Evolutionary conservation across 2,113 vertebrate species (phyloP), one percentile per base, ranked within the genome.

Genomic region (Catharus bicknelli): DNA sequence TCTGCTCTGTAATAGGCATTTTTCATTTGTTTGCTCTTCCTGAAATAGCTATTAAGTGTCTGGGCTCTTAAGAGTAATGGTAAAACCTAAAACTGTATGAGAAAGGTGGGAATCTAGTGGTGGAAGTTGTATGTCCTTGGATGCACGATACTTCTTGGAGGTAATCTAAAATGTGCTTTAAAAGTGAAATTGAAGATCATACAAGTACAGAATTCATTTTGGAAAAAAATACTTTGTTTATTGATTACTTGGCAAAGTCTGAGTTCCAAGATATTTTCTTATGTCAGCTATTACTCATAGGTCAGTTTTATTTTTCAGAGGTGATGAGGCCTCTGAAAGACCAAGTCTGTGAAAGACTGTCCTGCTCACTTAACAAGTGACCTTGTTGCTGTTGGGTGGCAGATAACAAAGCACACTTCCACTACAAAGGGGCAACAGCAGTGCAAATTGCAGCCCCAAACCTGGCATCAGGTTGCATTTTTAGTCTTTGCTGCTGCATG

Each of bases 401-500:
- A 30, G 63, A 48, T n/a, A 38, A 57, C 0, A 13, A 19, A 25
- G 36, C 51, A 26, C 0, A 1, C 6, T 29, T 51, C 11, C 7
- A 18, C 21, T 45, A 19, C 26, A 5, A 3, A 36, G 36, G 16
- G 9, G 7, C 7, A n/a, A 43, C 43, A 26, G 25, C 3, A 2
- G 16, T 30, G 36, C 26, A 17, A 14, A 18, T 38, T 36, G 73
- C 0, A 1, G 23, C 43, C 26, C 32, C 10, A 21, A 30, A 25
- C 25, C 5, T 9, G 51, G 23, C 54, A 11, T 34, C 9, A 34
- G 16, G 63, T 38, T 69, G 42, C 4, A 0, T 47, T 48, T 38
- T 76, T 26, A 30, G 32, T 26, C 27, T 68, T 38, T 47, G 42
- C 50, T 84, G 1, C 50, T 30, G n/a, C 40, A 11, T 27, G 54